These are phyloP conservation scores for Trinorchestia longiramus DNA, from an alignment of 1,140 invertebrate species.

Conservation along the genomic window DNA sequence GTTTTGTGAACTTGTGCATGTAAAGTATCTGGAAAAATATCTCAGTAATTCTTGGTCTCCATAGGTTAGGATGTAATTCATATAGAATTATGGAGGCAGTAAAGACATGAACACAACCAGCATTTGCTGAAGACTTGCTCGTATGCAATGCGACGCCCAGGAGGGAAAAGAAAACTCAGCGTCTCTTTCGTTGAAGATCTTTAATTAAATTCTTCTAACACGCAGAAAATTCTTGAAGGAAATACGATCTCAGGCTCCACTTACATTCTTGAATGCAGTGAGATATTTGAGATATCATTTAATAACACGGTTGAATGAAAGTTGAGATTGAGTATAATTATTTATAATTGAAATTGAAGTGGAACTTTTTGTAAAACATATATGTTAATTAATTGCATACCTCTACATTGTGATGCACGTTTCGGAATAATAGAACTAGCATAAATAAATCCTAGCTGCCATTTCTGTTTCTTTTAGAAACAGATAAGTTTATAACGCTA, in stretches of 20 bases:
- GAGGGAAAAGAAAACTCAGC: neutral
- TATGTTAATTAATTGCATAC: neutral
- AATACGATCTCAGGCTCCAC: neutral
- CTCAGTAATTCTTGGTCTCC: neutral
- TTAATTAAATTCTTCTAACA: conserved; percentile 3
- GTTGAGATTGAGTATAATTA: neutral
- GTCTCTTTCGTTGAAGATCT: neutral
- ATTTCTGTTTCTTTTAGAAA: neutral
- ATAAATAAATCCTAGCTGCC: neutral
- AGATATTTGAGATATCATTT: neutral
- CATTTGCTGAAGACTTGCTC: neutral
- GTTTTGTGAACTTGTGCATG: neutral
- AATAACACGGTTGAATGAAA: neutral
- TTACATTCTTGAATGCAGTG: neutral
- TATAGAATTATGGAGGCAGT: neutral
- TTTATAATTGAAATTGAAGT: neutral
- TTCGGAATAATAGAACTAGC: neutral
- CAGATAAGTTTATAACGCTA: neutral
- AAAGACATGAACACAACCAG: neutral
- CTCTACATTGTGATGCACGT: neutral
- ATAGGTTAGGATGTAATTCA: neutral
- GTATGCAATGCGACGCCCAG: neutral
- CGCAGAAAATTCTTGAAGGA: neutral
- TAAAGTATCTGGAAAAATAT: neutral
- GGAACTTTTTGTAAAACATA: neutral